These are phyloP conservation scores for Ligdia adustata DNA, from an alignment of 2,888 invertebrate species.

Conservation along the genomic window DNA sequence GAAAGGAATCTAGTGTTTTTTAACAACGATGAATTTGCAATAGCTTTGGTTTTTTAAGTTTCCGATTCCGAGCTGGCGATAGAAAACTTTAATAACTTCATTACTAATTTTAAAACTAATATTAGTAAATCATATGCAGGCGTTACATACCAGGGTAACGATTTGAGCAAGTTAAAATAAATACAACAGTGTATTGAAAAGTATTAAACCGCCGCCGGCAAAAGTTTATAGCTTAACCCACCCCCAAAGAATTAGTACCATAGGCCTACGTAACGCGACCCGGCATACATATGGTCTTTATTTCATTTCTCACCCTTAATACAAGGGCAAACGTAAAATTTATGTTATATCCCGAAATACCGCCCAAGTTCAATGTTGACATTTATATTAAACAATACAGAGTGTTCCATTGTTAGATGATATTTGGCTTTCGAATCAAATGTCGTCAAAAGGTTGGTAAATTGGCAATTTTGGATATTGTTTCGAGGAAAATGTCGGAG, in stretches of 20 bases:
- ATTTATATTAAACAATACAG: slow-evolving; percentile 75
- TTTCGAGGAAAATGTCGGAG: slow-evolving; percentile 48
- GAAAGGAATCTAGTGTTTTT: too few species aligned
- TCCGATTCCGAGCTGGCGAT: too few species aligned
- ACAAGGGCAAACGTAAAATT: slow-evolving; percentile 76
- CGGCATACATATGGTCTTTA: slow-evolving; percentile 78
- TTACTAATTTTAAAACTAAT: too few species aligned
- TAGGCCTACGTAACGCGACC: slow-evolving; percentile 72
- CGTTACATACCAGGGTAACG: too few species aligned
- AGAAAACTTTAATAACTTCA: too few species aligned
- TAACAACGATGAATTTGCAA: too few species aligned
- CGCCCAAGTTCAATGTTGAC: slow-evolving; percentile 74
- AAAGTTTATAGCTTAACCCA: slow-evolving; percentile 36
- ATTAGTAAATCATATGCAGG: too few species aligned
- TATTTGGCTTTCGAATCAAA: slow-evolving; percentile 56
- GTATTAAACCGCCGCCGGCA: slow-evolving; percentile 28
- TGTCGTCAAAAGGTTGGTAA: slow-evolving; percentile 54
- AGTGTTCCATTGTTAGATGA: slow-evolving; percentile 58
- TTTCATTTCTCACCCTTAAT: slow-evolving; percentile 67
- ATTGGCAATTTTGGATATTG: slow-evolving; percentile 44
- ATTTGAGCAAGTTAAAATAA: too few species aligned
- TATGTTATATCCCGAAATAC: slow-evolving; percentile 75
- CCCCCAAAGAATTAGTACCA: slow-evolving; percentile 63
- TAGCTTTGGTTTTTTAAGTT: too few species aligned
- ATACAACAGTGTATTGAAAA: too few species aligned